These are phyloP conservation scores for Etheostoma perlongum DNA, from an alignment of 2,797 vertebrate genomes.

Conservation along the genomic window DNA sequence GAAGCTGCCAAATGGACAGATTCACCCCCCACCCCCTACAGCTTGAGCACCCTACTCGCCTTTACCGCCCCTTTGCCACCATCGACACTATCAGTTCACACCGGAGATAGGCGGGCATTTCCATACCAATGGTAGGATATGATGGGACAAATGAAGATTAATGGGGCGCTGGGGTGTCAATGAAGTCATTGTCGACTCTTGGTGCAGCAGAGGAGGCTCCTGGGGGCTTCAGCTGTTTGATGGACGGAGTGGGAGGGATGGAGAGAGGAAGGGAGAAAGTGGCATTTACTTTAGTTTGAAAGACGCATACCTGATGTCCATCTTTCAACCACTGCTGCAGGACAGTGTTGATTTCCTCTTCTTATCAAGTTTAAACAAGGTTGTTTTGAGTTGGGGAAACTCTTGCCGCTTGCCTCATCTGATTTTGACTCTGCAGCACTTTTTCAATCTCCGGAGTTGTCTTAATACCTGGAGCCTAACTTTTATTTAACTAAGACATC, in stretches of 20 bases:
- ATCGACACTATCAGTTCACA: slow-evolving; percentile 40
- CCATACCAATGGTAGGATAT: slow-evolving; percentile 87
- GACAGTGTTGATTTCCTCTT: slow-evolving; percentile 26
- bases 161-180: slow-evolving; percentile 84
- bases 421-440: not conserved
- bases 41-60: slow-evolving; percentile 35
- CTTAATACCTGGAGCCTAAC: slow-evolving; percentile 1
- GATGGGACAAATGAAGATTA: slow-evolving; percentile 89
- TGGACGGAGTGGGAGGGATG: slow-evolving; percentile 49
- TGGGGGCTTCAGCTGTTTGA: slow-evolving; percentile 72
- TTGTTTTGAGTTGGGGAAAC: not conserved
- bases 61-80: slow-evolving; percentile 14
- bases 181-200: slow-evolving; percentile 80
- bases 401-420: not conserved
- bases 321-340: slow-evolving; percentile 31
- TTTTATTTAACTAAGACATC: slow-evolving; percentile 15
- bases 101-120: slow-evolving; percentile 79
- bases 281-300: slow-evolving; percentile 49
- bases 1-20: slow-evolving; percentile 77
- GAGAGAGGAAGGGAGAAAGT: slow-evolving; percentile 42
- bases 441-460: not conserved
- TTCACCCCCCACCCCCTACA: slow-evolving; percentile 54
- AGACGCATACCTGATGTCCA: slow-evolving; percentile 47
- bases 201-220: slow-evolving; percentile 76
- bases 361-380: slow-evolving; percentile 2